Base-by-base conservation (phyloP, 2,888 invertebrate species). In the Sarcophaga carnaria region DNA sequence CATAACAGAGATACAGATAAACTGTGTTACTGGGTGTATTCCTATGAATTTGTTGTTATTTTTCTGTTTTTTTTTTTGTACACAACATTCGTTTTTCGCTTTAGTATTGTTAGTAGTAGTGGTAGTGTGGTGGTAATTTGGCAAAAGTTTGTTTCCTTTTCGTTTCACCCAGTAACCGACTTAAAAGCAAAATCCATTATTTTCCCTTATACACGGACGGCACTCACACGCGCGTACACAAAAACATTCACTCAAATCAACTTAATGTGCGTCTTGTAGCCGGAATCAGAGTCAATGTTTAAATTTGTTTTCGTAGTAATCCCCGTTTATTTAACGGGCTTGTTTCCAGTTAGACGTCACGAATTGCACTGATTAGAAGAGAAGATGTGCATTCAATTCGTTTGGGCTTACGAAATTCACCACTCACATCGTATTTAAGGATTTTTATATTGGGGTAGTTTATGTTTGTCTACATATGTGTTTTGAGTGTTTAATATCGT, bases 161-260 rank as follows among this genome's bases (percentile, higher is more conserved):
- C 84, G 90, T 91, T 92, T 92, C 90, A 91, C 91, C 91, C 90
- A 92, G 91, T 92, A 91, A 92, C 91, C 91, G 91, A 92, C 90
- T 91, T 91, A 87, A 88, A 75, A 77, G 77, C 88, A 67, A 54
- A 54, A 85, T 71, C 66, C 71, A 80, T 84, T 89, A 90, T 84
- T 70, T 79, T 67, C 80, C 62, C 74, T 78, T 60, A 1, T 45
- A 54, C 17, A 17, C 60, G 49, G 4, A 25, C 12, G 11, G 54
- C 27, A 49, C 49, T 14, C 12, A 49, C 49, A 49, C 14, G 14
- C 3, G 3, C 17, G 0, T 14, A 54, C 4, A 54, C 17, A 54
- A 2, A 54, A 54, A 54, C 4, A 54, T 54, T 54, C 17, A 14
- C 54, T 37, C 37, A 37, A 37, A 37, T 37, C 37, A 10, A 37